phyloP scores from a whole-genome alignment of 2,797 vertebrate genomes.

The Octomys mimax region DNA sequence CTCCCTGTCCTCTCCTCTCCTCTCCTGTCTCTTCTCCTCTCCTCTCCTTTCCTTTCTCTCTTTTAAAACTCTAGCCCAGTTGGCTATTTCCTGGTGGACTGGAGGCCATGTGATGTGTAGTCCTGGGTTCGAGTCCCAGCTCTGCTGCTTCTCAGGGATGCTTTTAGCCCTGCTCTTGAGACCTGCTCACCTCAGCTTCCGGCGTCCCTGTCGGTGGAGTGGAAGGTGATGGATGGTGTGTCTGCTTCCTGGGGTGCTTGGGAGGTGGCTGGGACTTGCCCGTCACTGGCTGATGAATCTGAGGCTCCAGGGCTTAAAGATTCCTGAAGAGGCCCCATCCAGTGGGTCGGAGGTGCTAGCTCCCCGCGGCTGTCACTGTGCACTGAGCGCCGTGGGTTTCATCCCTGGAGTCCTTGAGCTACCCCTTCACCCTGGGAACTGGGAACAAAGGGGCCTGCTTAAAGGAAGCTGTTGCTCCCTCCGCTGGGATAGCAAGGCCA shows the following conservation, averaged over 20 bases:
- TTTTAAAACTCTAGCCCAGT: neutral
- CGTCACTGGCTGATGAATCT: accelerated
- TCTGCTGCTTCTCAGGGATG: neutral
- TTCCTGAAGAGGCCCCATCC: neutral
- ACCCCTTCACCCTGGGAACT: neutral
- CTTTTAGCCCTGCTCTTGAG: neutral
- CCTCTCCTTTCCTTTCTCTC: neutral
- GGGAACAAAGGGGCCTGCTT: slow-evolving; percentile 60
- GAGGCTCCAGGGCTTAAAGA: neutral
- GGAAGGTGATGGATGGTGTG: neutral
- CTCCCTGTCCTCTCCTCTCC: neutral
- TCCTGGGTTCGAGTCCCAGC: neutral
- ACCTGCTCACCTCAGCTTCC: neutral
- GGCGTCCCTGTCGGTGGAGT: neutral
- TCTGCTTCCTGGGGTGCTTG: neutral
- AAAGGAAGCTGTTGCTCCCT: slow-evolving; percentile 64
- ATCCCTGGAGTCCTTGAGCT: neutral
- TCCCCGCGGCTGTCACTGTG: neutral
- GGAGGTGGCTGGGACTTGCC: accelerated
- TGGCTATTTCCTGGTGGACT: neutral
- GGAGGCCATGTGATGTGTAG: neutral
- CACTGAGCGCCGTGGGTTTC: neutral
- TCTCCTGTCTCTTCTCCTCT: neutral
- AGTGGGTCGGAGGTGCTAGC: neutral
- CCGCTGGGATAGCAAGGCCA: neutral